phyloP scores from a whole-genome alignment of 2,113 vertebrate species.

The Rhinolophus sinicus region DNA sequence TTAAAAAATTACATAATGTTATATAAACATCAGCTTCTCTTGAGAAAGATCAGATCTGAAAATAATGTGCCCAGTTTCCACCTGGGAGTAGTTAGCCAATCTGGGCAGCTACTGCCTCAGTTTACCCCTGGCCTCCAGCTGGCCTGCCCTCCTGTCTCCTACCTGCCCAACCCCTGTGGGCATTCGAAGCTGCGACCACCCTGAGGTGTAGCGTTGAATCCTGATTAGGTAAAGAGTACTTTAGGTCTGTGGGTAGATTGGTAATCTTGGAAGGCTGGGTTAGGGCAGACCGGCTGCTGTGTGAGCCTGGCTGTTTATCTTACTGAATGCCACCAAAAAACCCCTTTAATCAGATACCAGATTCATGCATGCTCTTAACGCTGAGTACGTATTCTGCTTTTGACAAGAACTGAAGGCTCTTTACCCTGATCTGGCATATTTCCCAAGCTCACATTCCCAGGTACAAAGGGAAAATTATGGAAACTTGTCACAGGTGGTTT shows the following conservation, averaged over 20 bases:
- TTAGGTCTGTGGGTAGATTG: not conserved
- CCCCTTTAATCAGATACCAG: not conserved
- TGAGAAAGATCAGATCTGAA: not conserved
- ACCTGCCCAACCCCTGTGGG: rapidly evolving
- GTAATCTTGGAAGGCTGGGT: not conserved
- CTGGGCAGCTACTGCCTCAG: not conserved
- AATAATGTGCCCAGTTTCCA: not conserved
- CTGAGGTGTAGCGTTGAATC: rapidly evolving
- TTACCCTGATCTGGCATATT: rapidly evolving
- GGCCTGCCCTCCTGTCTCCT: not conserved
- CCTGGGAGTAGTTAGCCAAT: not conserved
- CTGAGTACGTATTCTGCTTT: not conserved
- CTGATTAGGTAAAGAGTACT: not conserved
- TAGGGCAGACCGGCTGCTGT: not conserved
- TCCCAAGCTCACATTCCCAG: not conserved
- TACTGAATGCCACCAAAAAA: not conserved
- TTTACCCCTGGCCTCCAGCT: not conserved
- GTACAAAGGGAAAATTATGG: not conserved
- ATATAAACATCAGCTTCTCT: not conserved
- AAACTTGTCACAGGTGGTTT: not conserved
- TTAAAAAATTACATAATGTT: not conserved
- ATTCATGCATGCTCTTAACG: rapidly evolving
- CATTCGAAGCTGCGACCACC: not conserved
- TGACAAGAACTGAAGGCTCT: not conserved
- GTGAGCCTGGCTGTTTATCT: not conserved